Evolutionary conservation across 2,888 invertebrate species (phyloP).

Genomic region (Pemphredon lugubris): DNA sequence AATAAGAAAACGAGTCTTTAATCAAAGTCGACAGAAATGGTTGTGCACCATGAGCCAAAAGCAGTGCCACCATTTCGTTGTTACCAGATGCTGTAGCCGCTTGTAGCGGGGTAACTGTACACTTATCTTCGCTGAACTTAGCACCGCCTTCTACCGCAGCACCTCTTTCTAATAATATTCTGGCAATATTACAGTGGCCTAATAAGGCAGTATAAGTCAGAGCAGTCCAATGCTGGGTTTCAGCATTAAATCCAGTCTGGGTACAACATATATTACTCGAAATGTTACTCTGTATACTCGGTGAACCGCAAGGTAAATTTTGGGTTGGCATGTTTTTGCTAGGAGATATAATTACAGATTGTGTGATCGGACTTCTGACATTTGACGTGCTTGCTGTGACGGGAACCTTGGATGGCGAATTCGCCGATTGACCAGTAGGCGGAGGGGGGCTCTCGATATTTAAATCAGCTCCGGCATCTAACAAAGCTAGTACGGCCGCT

Average conservation of each 20-base stretch:
- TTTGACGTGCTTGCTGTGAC: slow-evolving; percentile 54
- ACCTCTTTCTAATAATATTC: slow-evolving; percentile 89
- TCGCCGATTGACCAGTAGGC: slow-evolving; percentile 63
- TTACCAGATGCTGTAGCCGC: slow-evolving; percentile 92
- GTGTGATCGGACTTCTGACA: slow-evolving; percentile 57
- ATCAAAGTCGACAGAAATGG: slow-evolving; percentile 93
- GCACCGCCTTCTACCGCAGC: slow-evolving; percentile 94
- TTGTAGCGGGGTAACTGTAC: slow-evolving; percentile 94
- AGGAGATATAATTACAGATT: slow-evolving; percentile 73
- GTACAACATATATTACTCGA: slow-evolving; percentile 42
- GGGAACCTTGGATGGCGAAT: slow-evolving; percentile 66
- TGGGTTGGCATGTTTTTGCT: slow-evolving; percentile 76
- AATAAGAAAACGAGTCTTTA: slow-evolving; percentile 92
- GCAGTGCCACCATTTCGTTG: slow-evolving; percentile 89
- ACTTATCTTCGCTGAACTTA: slow-evolving; percentile 90
- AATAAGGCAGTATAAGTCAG: slow-evolving; percentile 91
- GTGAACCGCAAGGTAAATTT: slow-evolving; percentile 80
- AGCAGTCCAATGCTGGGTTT: slow-evolving; percentile 93
- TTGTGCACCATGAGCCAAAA: slow-evolving; percentile 92
- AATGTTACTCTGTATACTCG: slow-evolving; percentile 50
- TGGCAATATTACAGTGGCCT: slow-evolving; percentile 82
- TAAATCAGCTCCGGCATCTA: slow-evolving; percentile 91
- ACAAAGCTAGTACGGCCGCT: slow-evolving; percentile 86
- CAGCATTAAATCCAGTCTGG: slow-evolving; percentile 80
- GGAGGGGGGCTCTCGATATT: slow-evolving; percentile 89